Base-by-base conservation (phyloP, 2,113 vertebrate species). In the Hypanus sabinus region DNA sequence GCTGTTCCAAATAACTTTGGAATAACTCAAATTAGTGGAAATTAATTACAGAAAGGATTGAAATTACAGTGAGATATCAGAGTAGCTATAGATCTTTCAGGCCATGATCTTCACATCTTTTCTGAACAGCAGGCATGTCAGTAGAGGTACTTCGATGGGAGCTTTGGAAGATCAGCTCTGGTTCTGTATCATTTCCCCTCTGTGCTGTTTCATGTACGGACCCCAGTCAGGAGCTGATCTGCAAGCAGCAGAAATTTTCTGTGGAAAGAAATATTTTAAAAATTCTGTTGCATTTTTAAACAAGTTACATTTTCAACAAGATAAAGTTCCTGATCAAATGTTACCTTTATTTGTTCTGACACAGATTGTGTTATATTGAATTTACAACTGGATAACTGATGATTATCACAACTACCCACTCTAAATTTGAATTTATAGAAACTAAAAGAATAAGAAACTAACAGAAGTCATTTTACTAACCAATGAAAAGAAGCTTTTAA, bases 141-240 rank as follows among this genome's bases (percentile, higher is more conserved):
- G 77, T 1, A 18, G n/a, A 5, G 33, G 16, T 38, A 83, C n/a
- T 33, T 14, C 4, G 10, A 70, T 70, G 5, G n/a, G 3, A 8
- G 14, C 11, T 33, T 90, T 3, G 36, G 16, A 68, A 94, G 73
- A 60, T 95, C 94, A 9, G 75, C 27, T 70, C 95, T 85, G 76
- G 95, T 95, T 91, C 95, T 97, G 94, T 99, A 99, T 71, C 97
- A 46, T 96, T n/a, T 97, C 97, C 14, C 97, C 97, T 91, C 98
- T 97, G 95, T 99, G 96, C 30, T 95, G 1, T 10, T 97, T 96
- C 95, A 99, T 95, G 94, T 97, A 98, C 0, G 99, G 98, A 4
- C 98, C 98, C 98, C 98, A 99, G 71, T 97, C 97, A 68, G 97
- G 94, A 94, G 97, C 94, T 0, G 98, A 97, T 46, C 94, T 96